These are phyloP conservation scores for Hanleya hanleyi DNA, from an alignment of 2,888 invertebrate species.

Conservation along the genomic window DNA sequence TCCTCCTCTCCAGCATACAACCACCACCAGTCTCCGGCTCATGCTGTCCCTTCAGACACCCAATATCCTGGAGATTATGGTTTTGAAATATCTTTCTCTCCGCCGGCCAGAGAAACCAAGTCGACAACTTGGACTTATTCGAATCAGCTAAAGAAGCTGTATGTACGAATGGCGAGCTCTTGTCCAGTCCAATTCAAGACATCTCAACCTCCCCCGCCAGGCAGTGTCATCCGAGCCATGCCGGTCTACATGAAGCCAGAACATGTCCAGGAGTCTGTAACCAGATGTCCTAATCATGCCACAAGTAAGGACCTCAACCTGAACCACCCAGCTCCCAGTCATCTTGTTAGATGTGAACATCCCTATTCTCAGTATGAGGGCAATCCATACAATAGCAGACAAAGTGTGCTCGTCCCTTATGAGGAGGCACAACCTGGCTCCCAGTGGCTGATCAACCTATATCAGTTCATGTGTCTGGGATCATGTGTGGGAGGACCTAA, in stretches of 20 bases:
- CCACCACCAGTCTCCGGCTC: not conserved
- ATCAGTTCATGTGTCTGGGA: conserved; percentile 84
- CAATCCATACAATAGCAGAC: conserved; percentile 75
- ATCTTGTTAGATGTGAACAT: conserved; percentile 71
- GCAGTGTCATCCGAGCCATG: conserved; percentile 78
- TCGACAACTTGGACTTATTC: conserved; percentile 78
- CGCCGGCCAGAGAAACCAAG: conserved; percentile 72
- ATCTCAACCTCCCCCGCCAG: conserved; percentile 69
- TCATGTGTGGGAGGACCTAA: conserved; percentile 87
- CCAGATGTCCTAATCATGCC: conserved; percentile 81
- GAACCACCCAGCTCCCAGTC: conserved; percentile 69
- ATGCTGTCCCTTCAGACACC: conserved; percentile 59
- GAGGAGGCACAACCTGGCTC: conserved; percentile 77
- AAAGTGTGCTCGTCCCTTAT: conserved; percentile 80
- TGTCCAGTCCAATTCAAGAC: conserved; percentile 83
- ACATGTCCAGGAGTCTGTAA: conserved; percentile 81
- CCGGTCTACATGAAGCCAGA: conserved; percentile 81
- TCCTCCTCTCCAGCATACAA: not conserved
- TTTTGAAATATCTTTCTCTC: conserved; percentile 70
- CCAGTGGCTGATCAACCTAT: conserved; percentile 79
- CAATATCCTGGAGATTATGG: conserved; percentile 70
- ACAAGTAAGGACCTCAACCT: conserved; percentile 71
- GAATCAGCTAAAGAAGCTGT: conserved; percentile 73
- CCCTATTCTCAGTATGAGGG: conserved; percentile 74
- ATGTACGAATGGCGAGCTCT: conserved; percentile 75